Conservation (phyloP, 2,797 vertebrate species). For the Thaleichthys pacificus region DNA sequence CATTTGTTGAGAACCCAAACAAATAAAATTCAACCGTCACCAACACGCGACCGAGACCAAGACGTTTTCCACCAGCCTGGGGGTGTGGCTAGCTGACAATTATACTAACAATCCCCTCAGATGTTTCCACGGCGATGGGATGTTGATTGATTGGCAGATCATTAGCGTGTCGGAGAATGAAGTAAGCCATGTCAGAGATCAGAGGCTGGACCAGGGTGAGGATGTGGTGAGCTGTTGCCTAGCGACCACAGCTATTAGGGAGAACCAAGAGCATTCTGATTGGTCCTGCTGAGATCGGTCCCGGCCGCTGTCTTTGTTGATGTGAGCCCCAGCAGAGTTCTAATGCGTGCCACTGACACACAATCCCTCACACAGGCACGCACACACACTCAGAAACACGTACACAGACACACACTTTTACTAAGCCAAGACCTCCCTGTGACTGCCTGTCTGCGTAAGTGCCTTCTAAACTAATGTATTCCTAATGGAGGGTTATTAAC, state of each 20-base stretch:
- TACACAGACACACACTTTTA: constrained; percentile 17
- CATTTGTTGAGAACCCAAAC: too few relatives aligned
- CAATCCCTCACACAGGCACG: constrained; percentile 4
- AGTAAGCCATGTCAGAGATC: background rate
- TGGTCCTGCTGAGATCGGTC: background rate
- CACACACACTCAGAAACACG: constrained; percentile 13
- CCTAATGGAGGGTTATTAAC: too few relatives aligned
- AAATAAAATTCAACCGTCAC: too few relatives aligned
- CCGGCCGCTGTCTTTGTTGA: background rate
- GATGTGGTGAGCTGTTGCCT: background rate
- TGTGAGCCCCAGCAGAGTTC: background rate
- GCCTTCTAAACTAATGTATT: background rate
- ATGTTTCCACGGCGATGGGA: too few relatives aligned
- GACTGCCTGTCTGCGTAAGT: too few relatives aligned
- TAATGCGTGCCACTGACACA: background rate
- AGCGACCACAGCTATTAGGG: background rate
- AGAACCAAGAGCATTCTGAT: background rate
- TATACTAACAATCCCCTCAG: too few relatives aligned
- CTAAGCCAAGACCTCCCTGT: background rate
- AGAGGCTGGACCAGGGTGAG: background rate
- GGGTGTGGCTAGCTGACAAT: too few relatives aligned
- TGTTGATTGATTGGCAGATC: too few relatives aligned
- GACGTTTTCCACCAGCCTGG: too few relatives aligned
- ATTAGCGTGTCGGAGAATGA: too few relatives aligned
- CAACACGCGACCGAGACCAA: too few relatives aligned